These are phyloP conservation scores for Cryptomyrus ogoouensis DNA, from an alignment of 2,113 vertebrate genomes.

Conservation along the genomic window DNA sequence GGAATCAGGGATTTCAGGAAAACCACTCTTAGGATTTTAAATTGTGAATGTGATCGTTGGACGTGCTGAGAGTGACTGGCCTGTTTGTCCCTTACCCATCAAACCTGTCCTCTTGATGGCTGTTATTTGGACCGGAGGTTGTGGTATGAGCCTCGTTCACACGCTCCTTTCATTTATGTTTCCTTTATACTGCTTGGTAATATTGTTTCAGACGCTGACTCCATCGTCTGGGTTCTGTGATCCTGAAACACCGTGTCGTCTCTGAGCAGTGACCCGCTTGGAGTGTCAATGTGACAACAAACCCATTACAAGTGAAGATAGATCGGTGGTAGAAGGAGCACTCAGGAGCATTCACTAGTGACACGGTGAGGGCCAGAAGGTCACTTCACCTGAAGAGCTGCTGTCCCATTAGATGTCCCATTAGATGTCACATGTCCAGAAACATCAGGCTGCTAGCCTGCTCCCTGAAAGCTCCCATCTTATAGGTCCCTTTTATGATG, in stretches of 20 bases:
- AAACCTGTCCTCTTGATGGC: not conserved
- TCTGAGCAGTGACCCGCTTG: not conserved
- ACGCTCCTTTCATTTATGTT: not conserved
- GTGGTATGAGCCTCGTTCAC: not conserved
- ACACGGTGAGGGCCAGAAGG: not conserved
- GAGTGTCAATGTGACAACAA: not conserved
- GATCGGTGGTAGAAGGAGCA: not conserved
- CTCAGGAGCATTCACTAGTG: not conserved
- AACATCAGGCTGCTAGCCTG: not conserved
- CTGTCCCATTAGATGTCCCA: not conserved
- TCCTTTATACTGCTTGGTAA: not conserved
- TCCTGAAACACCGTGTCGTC: not conserved
- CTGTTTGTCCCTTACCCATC: not conserved
- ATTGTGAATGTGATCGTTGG: not conserved
- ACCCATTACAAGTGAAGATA: not conserved
- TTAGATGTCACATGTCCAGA: not conserved
- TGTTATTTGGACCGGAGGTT: not conserved
- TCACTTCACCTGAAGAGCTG: not conserved
- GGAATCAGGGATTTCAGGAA: slow-evolving; percentile 1
- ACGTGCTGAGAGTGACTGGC: slow-evolving; percentile 16
- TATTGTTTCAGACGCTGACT: not conserved
- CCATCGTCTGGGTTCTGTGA: not conserved
- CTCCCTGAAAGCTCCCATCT: not conserved
- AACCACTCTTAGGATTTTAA: not conserved
- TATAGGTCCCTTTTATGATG: not conserved